Conservation (phyloP, 1,140 invertebrate genomes). For the Megalonaias nervosa region DNA sequence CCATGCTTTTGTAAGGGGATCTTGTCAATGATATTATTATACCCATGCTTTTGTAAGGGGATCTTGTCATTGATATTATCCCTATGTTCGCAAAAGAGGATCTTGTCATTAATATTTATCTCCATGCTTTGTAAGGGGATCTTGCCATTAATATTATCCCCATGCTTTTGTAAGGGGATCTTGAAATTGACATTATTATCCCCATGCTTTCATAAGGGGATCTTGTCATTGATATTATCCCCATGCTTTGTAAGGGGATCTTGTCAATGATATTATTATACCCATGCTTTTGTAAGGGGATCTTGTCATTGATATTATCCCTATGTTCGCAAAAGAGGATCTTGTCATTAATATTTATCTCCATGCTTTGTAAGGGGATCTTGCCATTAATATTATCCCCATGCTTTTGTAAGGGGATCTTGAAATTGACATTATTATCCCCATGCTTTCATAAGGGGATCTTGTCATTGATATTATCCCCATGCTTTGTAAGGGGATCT, state of each 20-base stretch:
- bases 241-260: neutral
- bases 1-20: neutral
- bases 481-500: neutral
- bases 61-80: neutral
- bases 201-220: neutral
- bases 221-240: neutral
- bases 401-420: neutral
- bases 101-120: neutral
- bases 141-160: neutral
- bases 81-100: neutral
- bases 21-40: neutral
- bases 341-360: neutral
- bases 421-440: neutral
- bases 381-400: neutral
- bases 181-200: neutral
- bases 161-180: neutral
- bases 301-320: neutral
- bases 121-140: neutral
- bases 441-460: neutral
- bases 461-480: neutral
- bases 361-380: neutral
- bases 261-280: neutral
- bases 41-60: neutral
- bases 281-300: neutral
- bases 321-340: neutral